phyloP scores from a whole-genome alignment of 2,888 invertebrate species.

The Reticulitermes lucifugus region DNA sequence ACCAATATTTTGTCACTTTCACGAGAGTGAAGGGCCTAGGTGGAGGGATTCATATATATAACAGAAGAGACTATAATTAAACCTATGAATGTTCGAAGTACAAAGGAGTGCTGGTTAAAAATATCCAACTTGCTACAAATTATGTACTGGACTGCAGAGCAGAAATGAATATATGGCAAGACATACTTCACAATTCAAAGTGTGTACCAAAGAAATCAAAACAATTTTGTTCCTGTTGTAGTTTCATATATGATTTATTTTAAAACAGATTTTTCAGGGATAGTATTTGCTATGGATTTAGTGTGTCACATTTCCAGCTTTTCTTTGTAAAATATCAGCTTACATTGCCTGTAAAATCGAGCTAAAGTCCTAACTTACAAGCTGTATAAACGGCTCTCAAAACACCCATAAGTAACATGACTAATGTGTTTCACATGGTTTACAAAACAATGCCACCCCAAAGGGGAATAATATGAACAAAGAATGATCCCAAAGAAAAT shows the following conservation, averaged over 20 bases:
- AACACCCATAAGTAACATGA: constrained; percentile 22
- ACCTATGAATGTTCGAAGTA: not conserved
- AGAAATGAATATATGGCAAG: not conserved
- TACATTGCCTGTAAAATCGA: constrained; percentile 29
- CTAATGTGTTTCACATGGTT: not conserved
- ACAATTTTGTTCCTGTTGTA: too few relatives aligned
- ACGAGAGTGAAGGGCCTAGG: not conserved
- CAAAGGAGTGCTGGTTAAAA: not conserved
- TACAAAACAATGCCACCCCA: not conserved
- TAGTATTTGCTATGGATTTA: not conserved
- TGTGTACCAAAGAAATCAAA: too few relatives aligned
- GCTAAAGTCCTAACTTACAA: not conserved
- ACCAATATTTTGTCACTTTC: constrained; percentile 14
- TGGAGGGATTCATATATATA: not conserved
- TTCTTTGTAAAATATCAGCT: not conserved
- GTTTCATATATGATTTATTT: too few relatives aligned
- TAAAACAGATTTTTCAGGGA: not conserved
- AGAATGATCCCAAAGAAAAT: constrained; percentile 3
- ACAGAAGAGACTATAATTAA: not conserved
- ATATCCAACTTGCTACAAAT: not conserved
- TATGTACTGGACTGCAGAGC: not conserved
- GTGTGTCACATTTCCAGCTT: not conserved
- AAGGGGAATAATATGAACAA: constrained; percentile 3
- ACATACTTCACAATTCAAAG: too few relatives aligned
- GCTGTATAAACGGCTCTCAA: constrained; percentile 3